Evolutionary conservation across 2,888 invertebrate genomes (phyloP), one percentile per base, ranked within the genome.

Genomic region (Patella pellucida): DNA sequence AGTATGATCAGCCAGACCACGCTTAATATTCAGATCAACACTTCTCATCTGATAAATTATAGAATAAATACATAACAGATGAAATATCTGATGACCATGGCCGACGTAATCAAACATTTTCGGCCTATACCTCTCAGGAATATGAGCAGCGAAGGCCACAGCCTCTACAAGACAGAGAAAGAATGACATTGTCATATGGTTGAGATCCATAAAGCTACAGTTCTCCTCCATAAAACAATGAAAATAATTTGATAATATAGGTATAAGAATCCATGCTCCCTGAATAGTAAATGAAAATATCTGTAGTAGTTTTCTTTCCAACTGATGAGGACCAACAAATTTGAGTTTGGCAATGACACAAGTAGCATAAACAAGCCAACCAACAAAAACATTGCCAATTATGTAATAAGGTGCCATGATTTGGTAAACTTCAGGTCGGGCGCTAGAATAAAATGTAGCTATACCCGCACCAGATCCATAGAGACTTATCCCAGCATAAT

Each of bases 81-180:
- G 80, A 75, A 80, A 80, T 12, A 79, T 69, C 56, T 77, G 77
- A 70, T 80, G 80, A 16, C 80, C 77, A n/a, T 79, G 75, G 51
- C 83, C 84, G n/a, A 85, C 51, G 19, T 76, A 72, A 71, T 85
- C 84, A 72, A 82, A 84, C 23, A 23, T 74, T 51, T 84, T 85
- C 3, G 84, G 84, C 15, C 69, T 77, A 23, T 80, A 70, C 31
- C 76, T 79, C 67, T 85, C 85, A 7, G 85, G 85, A n/a, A 85
- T 73, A 51, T 83, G 82, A 69, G 81, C 81, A n/a, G 84, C 82
- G 78, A 83, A 85, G 78, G 85, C 85, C 51, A 83, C 75, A 2
- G 80, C 56, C 1, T 83, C 68, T 0, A 69, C 15, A 15, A 52
- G 19, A 5, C 80, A 69, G 7, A 75, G 78, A 15, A 76, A 12